A percentile compares a stretch with the other conserved stretches of the same genome.
These are phyloP conservation scores for Pantala flavescens DNA, from an alignment of 1,140 invertebrate genomes.

Conservation along the genomic window DNA sequence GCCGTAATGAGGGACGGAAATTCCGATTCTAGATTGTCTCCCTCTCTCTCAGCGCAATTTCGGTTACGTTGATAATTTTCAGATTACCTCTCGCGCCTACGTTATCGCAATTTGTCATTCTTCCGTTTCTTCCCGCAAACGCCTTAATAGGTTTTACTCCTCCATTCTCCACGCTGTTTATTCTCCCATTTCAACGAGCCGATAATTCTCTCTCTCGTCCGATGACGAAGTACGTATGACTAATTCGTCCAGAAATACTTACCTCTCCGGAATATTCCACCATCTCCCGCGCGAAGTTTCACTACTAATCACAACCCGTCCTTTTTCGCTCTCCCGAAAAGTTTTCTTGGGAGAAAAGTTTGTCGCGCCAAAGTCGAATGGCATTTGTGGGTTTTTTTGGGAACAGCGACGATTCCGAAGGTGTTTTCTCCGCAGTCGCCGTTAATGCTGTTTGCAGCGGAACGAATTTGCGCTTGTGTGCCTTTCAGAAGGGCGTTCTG, in stretches of 20 bases:
- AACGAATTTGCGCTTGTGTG: too few species aligned
- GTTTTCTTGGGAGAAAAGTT: too few species aligned
- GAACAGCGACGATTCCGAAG: too few species aligned
- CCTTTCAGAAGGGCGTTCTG: too few species aligned
- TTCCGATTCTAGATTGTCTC: not conserved
- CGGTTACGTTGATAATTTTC: constrained; percentile 2
- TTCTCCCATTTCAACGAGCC: not conserved
- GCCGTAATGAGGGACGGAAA: not conserved
- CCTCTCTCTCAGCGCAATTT: not conserved
- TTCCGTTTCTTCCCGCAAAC: not conserved
- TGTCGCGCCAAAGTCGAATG: too few species aligned
- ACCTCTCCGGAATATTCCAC: not conserved
- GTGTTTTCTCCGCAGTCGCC: too few species aligned
- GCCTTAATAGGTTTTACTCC: not conserved
- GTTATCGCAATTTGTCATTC: not conserved
- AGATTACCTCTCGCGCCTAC: not conserved
- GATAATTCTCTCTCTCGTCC: not conserved
- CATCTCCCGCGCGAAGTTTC: not conserved
- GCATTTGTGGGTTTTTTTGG: too few species aligned
- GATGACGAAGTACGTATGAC: not conserved
- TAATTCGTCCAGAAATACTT: not conserved
- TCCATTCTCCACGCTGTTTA: not conserved
- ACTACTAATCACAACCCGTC: not conserved
- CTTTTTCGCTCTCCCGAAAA: not conserved
- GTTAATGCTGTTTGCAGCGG: too few species aligned